A percentile compares a stretch with the other conserved stretches of the same genome.
Evolutionary conservation across 2,888 invertebrate genomes (phyloP).

Genomic region (Dendrolimus houi): DNA sequence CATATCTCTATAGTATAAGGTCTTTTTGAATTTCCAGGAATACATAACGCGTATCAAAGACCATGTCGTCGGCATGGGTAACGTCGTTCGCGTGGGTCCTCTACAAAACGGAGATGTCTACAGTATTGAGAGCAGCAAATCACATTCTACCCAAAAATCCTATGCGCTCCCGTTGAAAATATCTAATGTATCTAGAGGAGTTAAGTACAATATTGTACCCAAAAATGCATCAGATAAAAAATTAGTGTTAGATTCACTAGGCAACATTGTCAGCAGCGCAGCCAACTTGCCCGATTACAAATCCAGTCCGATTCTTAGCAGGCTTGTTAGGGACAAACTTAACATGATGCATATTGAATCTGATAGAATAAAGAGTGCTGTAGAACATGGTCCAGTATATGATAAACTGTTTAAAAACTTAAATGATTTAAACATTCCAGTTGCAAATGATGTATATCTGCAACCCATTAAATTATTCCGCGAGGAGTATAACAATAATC

Average conservation of each 20-base stretch:
- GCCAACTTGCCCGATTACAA: conserved; percentile 67
- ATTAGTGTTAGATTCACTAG: conserved; percentile 62
- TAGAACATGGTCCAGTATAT: conserved; percentile 77
- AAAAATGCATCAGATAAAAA: conserved; percentile 71
- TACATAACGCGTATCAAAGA: conserved; percentile 77
- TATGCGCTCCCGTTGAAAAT: conserved; percentile 68
- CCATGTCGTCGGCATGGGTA: conserved; percentile 85
- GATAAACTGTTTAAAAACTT: conserved; percentile 74
- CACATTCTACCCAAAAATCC: conserved; percentile 55
- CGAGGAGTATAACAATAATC: conserved; percentile 70
- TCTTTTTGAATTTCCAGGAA: conserved; percentile 37
- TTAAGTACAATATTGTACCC: conserved; percentile 67
- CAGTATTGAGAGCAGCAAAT: conserved; percentile 59
- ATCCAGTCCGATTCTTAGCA: conserved; percentile 64
- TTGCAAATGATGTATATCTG: conserved; percentile 69
- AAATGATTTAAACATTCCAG: conserved; percentile 67
- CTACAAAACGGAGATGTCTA: conserved; percentile 64
- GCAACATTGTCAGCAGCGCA: conserved; percentile 67
- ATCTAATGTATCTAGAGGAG: conserved; percentile 62
- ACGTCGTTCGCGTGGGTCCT: conserved; percentile 79
- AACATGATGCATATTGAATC: conserved; percentile 72
- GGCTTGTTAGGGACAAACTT: conserved; percentile 67
- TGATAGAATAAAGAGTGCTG: conserved; percentile 75
- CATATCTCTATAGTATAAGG: too few species aligned
- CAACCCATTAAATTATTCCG: conserved; percentile 74